These are phyloP conservation scores for Danio rerio DNA, from an alignment of 2,113 vertebrate species.

Conservation along the genomic window GRCz12tu NC_133184.1:19306001-19306500, in stretches of 20 bases:
- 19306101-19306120: too few relatives aligned
- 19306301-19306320: conserved; percentile 60
- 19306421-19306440: not conserved
- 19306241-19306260: not conserved
- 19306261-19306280: not conserved
- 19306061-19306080: too few relatives aligned
- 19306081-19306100: too few relatives aligned
- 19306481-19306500: too few relatives aligned
- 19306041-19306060: too few relatives aligned
- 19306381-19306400: not conserved
- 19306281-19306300: conserved; percentile 36
- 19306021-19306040: too few relatives aligned
- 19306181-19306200: not conserved
- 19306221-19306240: not conserved
- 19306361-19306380: conserved; percentile 8
- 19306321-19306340: conserved; percentile 45
- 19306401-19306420: not conserved
- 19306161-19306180: not conserved
- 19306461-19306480: too few relatives aligned
- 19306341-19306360: conserved; percentile 26
- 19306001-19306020: too few relatives aligned
- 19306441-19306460: too few relatives aligned
- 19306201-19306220: not conserved
- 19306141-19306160: not conserved
- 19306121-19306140: not conserved